Base-by-base conservation (phyloP, 2,797 vertebrate genomes). In the Rallus crepitans region DNA sequence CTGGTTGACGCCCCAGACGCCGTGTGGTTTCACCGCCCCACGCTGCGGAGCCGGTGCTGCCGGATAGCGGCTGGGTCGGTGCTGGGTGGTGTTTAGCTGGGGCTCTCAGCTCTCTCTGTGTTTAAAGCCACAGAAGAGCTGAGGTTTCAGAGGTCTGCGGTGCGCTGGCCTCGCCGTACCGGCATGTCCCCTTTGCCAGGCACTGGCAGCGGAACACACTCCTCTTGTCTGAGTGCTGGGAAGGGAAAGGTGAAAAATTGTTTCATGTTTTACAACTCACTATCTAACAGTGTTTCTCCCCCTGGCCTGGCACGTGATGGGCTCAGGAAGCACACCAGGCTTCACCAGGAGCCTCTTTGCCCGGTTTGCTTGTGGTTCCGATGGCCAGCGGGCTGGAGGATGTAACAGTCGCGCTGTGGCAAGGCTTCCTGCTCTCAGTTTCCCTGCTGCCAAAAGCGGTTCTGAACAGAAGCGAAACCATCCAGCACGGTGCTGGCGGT, bases 341-440 rank as follows among this genome's bases (percentile, higher is more conserved):
- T 81, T 82, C 60, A 55, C 56, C 6, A 50, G 83, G 87, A 47
- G 42, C 64, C 20, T 78, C 76, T 48, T 39, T 39, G 2, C 6
- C 12, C 4, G 1, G 20, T 66, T n/a, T 5, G 15, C 23, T 52
- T 39, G 48, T 7, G 82, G 80, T 83, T 25, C 3, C 23, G 6
- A 3, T 1, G 6, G 71, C 56, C 2, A 27, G 8, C 3, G 21
- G 68, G 75, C 53, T 2, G 7, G n/a, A 56, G 45, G 11, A 21
- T 0, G 2, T 15, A 30, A 21, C 4, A 3, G 56, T 35, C 0
- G 9, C 5, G 56, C 60, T 1, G 3, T 1, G 0, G 28, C n/a
- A 6, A 83, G 80, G 9, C 5, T 15, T 8, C 6, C 65, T 6
- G 5, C 87, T 82, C 83, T 86, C 8, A 1, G 8, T 80, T 88